These are phyloP conservation scores for Amiota mariae DNA, from an alignment of 2,888 invertebrate species.

Conservation along the genomic window DNA sequence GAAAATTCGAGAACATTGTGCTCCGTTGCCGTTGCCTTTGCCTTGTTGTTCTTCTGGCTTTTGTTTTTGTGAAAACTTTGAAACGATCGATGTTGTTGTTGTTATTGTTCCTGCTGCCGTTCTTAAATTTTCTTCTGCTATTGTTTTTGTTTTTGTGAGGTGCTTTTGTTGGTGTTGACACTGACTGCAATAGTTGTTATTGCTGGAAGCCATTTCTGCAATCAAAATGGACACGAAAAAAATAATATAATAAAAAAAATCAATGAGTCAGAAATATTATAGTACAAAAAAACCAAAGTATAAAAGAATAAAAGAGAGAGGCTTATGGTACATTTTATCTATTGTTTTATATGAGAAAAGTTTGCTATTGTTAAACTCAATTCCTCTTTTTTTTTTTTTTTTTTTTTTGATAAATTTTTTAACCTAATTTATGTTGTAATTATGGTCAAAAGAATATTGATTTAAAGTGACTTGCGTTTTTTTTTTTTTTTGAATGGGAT, in stretches of 20 bases:
- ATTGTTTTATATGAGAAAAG: too few species aligned
- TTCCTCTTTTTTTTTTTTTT: too few species aligned
- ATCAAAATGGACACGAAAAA: conserved; percentile 42
- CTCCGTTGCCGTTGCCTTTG: not conserved
- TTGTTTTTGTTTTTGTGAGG: not conserved
- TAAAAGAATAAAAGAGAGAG: too few species aligned
- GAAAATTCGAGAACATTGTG: not conserved
- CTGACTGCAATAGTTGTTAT: conserved; percentile 56
- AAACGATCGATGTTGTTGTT: conserved; percentile 5
- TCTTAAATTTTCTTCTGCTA: not conserved
- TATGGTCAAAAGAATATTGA: too few species aligned
- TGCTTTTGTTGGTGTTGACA: conserved; percentile 42
- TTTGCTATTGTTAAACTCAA: too few species aligned
- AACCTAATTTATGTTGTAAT: too few species aligned
- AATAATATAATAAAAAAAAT: conserved; percentile 20
- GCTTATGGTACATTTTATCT: too few species aligned
- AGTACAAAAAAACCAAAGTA: too few species aligned
- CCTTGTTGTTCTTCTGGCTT: conserved; percentile 4
- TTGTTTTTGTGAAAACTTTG: not conserved
- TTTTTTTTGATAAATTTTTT: too few species aligned
- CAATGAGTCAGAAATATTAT: too few species aligned
- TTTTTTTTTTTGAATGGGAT: too few species aligned
- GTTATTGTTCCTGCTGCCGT: not conserved
- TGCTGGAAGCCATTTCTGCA: conserved; percentile 71
- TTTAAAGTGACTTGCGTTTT: too few species aligned